Percentiles rank a stretch among this genome's conserved stretches.
These are phyloP conservation scores for Stictocephala bisonia DNA, from an alignment of 2,888 invertebrate genomes.

Conservation along the genomic window DNA sequence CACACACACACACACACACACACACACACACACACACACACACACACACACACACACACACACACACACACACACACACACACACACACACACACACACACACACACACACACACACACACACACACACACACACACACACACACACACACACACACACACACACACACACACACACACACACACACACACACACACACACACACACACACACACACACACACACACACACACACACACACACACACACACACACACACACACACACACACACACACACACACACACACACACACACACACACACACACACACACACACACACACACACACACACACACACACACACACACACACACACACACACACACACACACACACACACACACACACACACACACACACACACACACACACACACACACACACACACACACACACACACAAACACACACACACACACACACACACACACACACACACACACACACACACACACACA, in stretches of 20 bases:
- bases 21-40: not conserved
- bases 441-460: too few species aligned
- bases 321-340: constrained; percentile 55
- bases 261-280: constrained; percentile 58
- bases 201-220: constrained; percentile 56
- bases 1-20: not conserved
- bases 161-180: constrained; percentile 34
- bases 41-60: not conserved
- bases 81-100: not conserved
- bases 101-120: not conserved
- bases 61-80: not conserved
- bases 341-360: constrained; percentile 66
- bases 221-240: constrained; percentile 56
- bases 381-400: constrained; percentile 51
- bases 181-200: constrained; percentile 55
- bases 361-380: constrained; percentile 59
- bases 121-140: too few species aligned
- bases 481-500: constrained; percentile 18
- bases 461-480: constrained; percentile 34
- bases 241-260: constrained; percentile 57
- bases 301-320: constrained; percentile 55
- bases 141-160: too few species aligned
- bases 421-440: constrained; percentile 32
- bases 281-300: constrained; percentile 55
- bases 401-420: constrained; percentile 9